Conservation (phyloP, 1,140 invertebrate species). For the Polypedilum vanderplanki region DNA sequence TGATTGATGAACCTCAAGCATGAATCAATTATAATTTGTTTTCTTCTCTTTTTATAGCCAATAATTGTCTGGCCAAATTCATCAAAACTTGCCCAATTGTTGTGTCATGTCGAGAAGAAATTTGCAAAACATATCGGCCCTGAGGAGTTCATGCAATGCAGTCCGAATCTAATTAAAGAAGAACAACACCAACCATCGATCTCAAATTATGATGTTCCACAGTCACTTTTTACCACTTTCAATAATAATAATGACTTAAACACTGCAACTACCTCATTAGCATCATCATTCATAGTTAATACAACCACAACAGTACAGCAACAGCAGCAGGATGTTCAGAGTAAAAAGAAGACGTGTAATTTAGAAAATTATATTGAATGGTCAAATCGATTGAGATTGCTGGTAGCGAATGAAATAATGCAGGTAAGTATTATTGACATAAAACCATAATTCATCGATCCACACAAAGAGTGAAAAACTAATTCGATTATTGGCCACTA, state of each 20-base stretch:
- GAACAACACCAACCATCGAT: constrained; percentile 25
- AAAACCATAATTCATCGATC: neutral
- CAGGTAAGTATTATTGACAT: constrained; percentile 39
- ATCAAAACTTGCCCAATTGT: constrained; percentile 42
- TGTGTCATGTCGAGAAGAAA: constrained; percentile 42
- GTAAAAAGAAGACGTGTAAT: constrained; percentile 43
- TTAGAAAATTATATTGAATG: constrained; percentile 43
- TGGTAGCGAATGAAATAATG: constrained; percentile 43
- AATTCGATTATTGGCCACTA: neutral
- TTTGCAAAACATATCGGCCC: constrained; percentile 42
- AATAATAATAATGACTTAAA: too few relatives aligned
- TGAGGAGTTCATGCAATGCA: constrained; percentile 43
- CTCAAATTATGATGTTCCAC: constrained; percentile 32
- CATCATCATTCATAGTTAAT: neutral
- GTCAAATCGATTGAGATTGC: constrained; percentile 42
- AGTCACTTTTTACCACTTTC: neutral
- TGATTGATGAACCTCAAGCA: neutral
- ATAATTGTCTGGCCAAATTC: constrained; percentile 38
- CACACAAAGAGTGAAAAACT: neutral
- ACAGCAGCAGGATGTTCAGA: constrained; percentile 40
- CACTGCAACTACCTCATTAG: neutral
- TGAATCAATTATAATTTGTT: constrained; percentile 1
- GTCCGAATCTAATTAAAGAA: constrained; percentile 39
- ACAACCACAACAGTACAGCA: constrained; percentile 35
- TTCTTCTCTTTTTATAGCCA: neutral